A percentile compares a stretch with the other conserved stretches of the same genome.
phyloP scores from a whole-genome alignment of 1,140 invertebrate genomes.

The Maniola jurtina region DNA sequence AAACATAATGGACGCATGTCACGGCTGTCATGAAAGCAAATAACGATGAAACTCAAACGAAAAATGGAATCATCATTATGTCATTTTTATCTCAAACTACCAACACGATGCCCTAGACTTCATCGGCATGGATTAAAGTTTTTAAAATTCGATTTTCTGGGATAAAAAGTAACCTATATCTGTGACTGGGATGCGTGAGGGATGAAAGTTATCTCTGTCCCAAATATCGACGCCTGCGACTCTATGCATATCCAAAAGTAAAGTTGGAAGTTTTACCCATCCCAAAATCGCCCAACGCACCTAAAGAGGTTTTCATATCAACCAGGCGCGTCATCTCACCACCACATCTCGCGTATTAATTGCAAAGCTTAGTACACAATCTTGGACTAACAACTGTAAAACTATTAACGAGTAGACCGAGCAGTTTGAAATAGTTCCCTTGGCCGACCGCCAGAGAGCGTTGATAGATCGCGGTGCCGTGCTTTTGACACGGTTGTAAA shows the following conservation, averaged over 20 bases:
- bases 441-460: conserved; percentile 59
- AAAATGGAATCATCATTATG: conserved; percentile 14
- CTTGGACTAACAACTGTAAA: conserved; percentile 48
- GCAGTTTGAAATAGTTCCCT: conserved; percentile 66
- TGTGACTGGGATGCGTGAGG: too few species aligned
- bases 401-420: conserved; percentile 59
- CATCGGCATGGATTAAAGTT: too few species aligned
- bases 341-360: conserved; percentile 46
- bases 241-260: conserved; percentile 6
- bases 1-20: conserved; percentile 35
- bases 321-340: conserved; percentile 28
- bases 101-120: too few species aligned
- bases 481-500: conserved; percentile 63
- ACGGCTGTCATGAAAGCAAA: conserved; percentile 31
- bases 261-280: too few species aligned
- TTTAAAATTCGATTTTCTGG: not conserved
- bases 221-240: not conserved
- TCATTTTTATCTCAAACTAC: conserved; percentile 30
- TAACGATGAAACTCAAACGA: conserved; percentile 17
- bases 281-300: too few species aligned
- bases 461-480: conserved; percentile 60
- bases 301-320: not conserved
- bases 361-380: conserved; percentile 51
- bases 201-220: not conserved
- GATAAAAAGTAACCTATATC: too few species aligned